Conservation (phyloP, 1,140 invertebrate species). For the Portunus trituberculatus region DNA sequence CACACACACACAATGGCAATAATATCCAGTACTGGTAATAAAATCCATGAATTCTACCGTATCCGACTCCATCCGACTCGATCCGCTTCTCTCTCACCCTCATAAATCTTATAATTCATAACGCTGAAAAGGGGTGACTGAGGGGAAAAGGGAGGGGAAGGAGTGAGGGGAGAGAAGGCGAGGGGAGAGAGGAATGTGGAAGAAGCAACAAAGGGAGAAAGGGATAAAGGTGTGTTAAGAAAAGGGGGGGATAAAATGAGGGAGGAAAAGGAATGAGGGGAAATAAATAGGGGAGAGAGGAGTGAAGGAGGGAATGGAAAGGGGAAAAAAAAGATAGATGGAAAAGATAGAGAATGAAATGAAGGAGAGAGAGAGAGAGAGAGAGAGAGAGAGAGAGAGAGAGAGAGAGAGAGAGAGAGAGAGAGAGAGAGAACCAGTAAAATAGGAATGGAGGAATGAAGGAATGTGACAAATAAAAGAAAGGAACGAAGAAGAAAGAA, state of each 20-base stretch:
- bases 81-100: no score
- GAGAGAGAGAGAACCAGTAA: not conserved
- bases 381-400: not conserved
- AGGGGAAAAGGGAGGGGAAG: conserved; percentile 32
- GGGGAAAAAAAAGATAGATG: not conserved
- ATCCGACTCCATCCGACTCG: no score
- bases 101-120: conserved; percentile 42
- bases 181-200: not conserved
- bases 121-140: not conserved
- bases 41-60: no score
- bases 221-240: not conserved
- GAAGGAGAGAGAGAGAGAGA: not conserved
- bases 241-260: not conserved
- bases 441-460: not conserved
- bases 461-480: no score
- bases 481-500: no score
- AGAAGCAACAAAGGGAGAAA: not conserved
- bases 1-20: no score
- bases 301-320: not conserved
- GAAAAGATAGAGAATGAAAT: not conserved
- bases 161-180: not conserved
- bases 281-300: no score
- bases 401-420: no score
- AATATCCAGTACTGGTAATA: not conserved
- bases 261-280: not conserved